Evolutionary conservation across 2,888 invertebrate genomes (phyloP), one percentile per base, ranked within the genome.

Genomic region (Chydorus sphaericus): DNA sequence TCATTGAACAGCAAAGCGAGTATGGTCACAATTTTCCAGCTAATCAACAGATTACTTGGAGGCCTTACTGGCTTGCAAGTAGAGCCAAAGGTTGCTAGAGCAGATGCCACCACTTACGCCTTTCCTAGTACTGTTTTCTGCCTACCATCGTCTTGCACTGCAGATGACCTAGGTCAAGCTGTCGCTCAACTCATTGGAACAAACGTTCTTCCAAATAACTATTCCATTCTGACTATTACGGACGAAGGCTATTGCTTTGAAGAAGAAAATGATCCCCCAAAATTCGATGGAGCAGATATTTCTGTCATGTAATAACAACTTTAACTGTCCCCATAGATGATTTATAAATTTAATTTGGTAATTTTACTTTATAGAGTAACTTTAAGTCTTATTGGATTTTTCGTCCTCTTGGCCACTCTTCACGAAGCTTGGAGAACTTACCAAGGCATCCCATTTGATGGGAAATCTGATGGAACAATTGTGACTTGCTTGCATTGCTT

Each of bases 141-240:
- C 23, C n/a, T 55, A 16, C 55, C 55, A 11, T 55, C 55, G 8
- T 37, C 31, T 10, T 55, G 55, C 36, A 36, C 29, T 26, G 55
- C 48, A n/a, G 31, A 30, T 20, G 48, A 55, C 23, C 30, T 55
- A 10, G 48, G 33, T 4, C 26, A 48, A 5, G 48, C 55, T 7
- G 44, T 55, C 6, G 55, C 48, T 10, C 16, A 55, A 5, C 20
- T 30, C 14, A 30, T 55, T 26, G 55, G 48, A 6, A 30, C 16
- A 18, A 33, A 55, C 48, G n/a, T 48, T 14, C 20, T 48, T 14
- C 33, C 16, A 2, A 30, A 55, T 23, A 33, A 29, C 2, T 20
- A 51, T n/a, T 23, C 31, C 4, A 48, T 55, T 30, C 31, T 55
- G n/a, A 48, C 33, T 1, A 23, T 48, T 7, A n/a, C 48, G 11